Base-by-base conservation (phyloP, 1,140 invertebrate species). In the Meloidogyne floridensis region DNA sequence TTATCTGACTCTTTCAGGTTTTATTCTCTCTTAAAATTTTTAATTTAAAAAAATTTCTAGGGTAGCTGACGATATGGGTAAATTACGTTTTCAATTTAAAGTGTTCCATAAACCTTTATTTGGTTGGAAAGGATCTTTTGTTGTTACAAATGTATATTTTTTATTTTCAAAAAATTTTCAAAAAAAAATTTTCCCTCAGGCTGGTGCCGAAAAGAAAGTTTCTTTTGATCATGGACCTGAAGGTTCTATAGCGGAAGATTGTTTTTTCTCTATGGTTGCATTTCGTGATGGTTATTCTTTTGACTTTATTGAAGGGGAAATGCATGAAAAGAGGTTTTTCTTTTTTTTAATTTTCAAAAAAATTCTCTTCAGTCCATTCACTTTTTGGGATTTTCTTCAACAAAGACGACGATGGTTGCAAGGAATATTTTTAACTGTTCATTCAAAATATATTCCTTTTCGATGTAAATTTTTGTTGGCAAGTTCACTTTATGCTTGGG, bases 121-220 rank as follows among this genome's bases (percentile, higher is more conserved):
- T 90, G 96, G 96, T 90, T 98, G 96, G 95, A 99, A 99, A 92
- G 96, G 95, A 76, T 96, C 95, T 69, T 97, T 94, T 91, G 95
- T 97, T 83, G 95, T 97, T 8, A 93, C 93, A 69, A 91, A 96
- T 51, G 81, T 82, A 47, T 70, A 3, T 53, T 75, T 20, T 9
- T 32, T 32, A 32, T 32, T 32, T 32, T 20, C 2, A 32, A 32
- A 32, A 32, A 32, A 32, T 47, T 11, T 59, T 47, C 51, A 9
- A 75, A 43, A 43, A 10, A 53, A 20, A 32, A 11, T n/a, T 76
- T 75, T 85, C 83, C 91, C 20, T 32, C 32, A 96, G 94, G 93
- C 94, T 76, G 93, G 92, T 87, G 95, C 95, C 2, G 96, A 98
- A 91, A 93, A 93, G 86, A 92, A 93, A 82, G 95, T 98, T 1